These are phyloP conservation scores for Propithecus coquereli DNA, from an alignment of 2,113 vertebrate genomes.

Conservation along the genomic window DNA sequence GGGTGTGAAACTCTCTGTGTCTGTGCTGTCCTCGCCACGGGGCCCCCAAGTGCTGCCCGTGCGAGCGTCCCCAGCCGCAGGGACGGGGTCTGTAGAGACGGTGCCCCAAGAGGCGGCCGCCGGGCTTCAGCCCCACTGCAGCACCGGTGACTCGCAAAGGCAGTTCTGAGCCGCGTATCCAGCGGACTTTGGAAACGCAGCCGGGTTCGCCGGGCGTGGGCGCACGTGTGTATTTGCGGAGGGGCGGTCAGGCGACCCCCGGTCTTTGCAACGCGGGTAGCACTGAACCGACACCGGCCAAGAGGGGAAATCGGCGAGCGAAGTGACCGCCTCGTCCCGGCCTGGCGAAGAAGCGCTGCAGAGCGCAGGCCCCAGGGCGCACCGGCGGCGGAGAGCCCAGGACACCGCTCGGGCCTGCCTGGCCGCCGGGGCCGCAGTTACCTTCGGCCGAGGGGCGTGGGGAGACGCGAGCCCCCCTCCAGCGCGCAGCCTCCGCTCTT, in stretches of 20 bases:
- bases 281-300: background rate
- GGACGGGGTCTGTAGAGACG: background rate
- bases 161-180: background rate
- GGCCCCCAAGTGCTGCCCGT: background rate
- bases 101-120: background rate
- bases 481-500: constrained; percentile 45
- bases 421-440: constrained; percentile 64
- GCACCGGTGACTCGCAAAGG: background rate
- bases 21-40: background rate
- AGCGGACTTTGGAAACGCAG: constrained; percentile 17
- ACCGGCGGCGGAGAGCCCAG: background rate
- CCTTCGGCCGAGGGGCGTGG: constrained; percentile 24
- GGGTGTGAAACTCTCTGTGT: background rate
- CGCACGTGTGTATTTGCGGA: background rate
- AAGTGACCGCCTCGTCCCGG: background rate
- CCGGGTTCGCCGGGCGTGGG: background rate
- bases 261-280: background rate
- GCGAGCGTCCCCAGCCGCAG: background rate
- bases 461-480: background rate
- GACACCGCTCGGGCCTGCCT: background rate
- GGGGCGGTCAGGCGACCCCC: background rate
- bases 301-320: background rate
- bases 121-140: background rate
- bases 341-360: background rate
- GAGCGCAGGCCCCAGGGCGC: background rate